A percentile compares a stretch with the other conserved stretches of the same genome.
phyloP scores from a whole-genome alignment of 1,140 invertebrate genomes.

The Conus ventricosus region DNA sequence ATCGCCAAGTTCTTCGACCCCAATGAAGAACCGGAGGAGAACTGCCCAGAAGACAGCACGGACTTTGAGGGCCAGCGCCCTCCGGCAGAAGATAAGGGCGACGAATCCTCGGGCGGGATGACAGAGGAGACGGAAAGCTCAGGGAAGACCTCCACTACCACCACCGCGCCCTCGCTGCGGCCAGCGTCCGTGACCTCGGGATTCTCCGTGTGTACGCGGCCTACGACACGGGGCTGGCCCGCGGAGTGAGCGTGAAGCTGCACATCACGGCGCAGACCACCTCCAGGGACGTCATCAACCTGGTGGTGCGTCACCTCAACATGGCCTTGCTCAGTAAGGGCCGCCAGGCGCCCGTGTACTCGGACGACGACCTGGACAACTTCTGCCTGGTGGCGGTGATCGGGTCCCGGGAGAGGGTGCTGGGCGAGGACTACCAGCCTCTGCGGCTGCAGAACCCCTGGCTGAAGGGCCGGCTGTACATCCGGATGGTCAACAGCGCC shows the following conservation, averaged over 20 bases:
- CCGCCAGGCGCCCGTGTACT: slow-evolving; percentile 89
- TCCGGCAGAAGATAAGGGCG: no score
- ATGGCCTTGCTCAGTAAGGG: slow-evolving; percentile 92
- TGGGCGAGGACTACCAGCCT: slow-evolving; percentile 94
- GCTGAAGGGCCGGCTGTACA: slow-evolving; percentile 93
- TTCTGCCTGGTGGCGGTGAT: slow-evolving; percentile 96
- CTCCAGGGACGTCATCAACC: slow-evolving; percentile 92
- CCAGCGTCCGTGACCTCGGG: slow-evolving; percentile 50
- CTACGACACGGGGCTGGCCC: slow-evolving; percentile 93
- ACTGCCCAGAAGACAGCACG: background rate
- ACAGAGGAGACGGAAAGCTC: background rate
- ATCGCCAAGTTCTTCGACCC: slow-evolving; percentile 70
- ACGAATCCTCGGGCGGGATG: background rate
- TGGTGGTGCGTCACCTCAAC: slow-evolving; percentile 95
- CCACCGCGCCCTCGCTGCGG: slow-evolving; percentile 12
- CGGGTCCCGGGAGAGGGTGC: slow-evolving; percentile 91
- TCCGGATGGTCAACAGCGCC: slow-evolving; percentile 78
- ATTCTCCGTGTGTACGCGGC: slow-evolving; percentile 89
- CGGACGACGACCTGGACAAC: slow-evolving; percentile 80
- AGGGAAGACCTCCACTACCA: background rate
- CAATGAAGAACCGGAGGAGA: slow-evolving; percentile 53
- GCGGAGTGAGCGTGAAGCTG: slow-evolving; percentile 92
- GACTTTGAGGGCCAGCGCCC: background rate
- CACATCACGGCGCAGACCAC: slow-evolving; percentile 93
- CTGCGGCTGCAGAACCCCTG: slow-evolving; percentile 95